Conservation (phyloP, 2,888 invertebrate genomes). For the Eudasyphora cyanicolor region DNA sequence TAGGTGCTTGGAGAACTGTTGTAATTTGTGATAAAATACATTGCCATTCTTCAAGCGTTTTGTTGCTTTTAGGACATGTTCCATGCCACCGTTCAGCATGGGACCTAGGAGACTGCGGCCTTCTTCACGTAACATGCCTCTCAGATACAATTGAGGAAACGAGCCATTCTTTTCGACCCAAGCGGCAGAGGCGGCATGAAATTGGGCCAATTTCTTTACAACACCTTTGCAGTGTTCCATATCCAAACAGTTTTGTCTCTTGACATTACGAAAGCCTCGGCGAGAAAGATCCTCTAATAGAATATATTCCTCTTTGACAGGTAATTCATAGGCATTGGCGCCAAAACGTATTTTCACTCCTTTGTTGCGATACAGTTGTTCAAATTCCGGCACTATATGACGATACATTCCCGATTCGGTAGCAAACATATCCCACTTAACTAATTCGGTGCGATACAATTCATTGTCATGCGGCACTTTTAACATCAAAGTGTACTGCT, state of each 20-base stretch:
- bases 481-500: constrained; percentile 71
- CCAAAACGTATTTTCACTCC: constrained; percentile 70
- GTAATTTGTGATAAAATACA: constrained; percentile 13
- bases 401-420: constrained; percentile 72
- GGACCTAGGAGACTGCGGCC: constrained; percentile 64
- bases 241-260: constrained; percentile 72
- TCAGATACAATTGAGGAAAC: constrained; percentile 42
- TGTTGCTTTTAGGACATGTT: constrained; percentile 31
- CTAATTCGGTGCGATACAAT: constrained; percentile 63
- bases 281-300: constrained; percentile 72
- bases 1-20: neutral
- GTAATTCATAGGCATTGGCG: constrained; percentile 68
- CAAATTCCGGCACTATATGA: constrained; percentile 72
- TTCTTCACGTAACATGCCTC: constrained; percentile 59
- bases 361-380: constrained; percentile 70
- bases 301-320: constrained; percentile 61
- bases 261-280: constrained; percentile 71
- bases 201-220: constrained; percentile 73
- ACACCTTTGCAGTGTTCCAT: constrained; percentile 71
- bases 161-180: constrained; percentile 68
- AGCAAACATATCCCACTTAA: constrained; percentile 69
- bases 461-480: constrained; percentile 72
- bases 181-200: constrained; percentile 76
- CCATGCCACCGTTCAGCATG: constrained; percentile 72
- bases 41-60: constrained; percentile 12